These are phyloP conservation scores for Neosilurus mollespiculum DNA, from an alignment of 2,797 vertebrate genomes.

Conservation along the genomic window DNA sequence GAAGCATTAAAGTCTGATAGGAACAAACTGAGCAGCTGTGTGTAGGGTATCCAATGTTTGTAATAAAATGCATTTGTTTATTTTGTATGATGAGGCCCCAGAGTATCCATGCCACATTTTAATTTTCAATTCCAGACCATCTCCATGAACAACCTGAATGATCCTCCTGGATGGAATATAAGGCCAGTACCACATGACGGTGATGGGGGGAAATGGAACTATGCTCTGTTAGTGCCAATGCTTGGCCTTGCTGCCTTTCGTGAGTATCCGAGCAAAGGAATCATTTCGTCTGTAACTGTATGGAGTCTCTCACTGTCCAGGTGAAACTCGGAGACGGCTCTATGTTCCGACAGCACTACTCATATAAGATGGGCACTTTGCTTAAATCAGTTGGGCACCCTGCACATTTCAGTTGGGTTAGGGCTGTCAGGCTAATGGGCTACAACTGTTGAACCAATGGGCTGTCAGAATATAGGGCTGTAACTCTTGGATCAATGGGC, in stretches of 20 bases:
- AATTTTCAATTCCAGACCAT: slow-evolving; percentile 55
- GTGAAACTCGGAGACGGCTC: not conserved
- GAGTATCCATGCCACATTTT: not conserved
- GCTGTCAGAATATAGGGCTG: too few relatives aligned
- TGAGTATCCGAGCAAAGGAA: slow-evolving; percentile 59
- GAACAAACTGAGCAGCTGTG: not conserved
- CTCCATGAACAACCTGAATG: slow-evolving; percentile 97
- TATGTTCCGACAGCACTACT: too few relatives aligned
- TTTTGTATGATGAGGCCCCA: not conserved
- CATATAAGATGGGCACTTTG: too few relatives aligned
- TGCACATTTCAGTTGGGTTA: too few relatives aligned
- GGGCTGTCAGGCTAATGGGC: too few relatives aligned
- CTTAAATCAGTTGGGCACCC: too few relatives aligned
- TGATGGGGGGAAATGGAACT: slow-evolving; percentile 93
- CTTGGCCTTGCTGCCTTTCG: slow-evolving; percentile 88
- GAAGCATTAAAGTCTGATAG: not conserved
- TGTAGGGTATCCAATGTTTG: too few relatives aligned
- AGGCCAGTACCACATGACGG: slow-evolving; percentile 78
- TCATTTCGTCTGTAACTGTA: not conserved
- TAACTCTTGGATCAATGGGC: too few relatives aligned
- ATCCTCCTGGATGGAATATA: slow-evolving; percentile 94
- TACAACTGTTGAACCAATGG: too few relatives aligned
- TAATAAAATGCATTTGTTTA: not conserved
- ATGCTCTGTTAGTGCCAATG: slow-evolving; percentile 93
- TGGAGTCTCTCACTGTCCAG: not conserved